phyloP scores from a whole-genome alignment of 2,888 invertebrate species.

The Fragum sueziense region DNA sequence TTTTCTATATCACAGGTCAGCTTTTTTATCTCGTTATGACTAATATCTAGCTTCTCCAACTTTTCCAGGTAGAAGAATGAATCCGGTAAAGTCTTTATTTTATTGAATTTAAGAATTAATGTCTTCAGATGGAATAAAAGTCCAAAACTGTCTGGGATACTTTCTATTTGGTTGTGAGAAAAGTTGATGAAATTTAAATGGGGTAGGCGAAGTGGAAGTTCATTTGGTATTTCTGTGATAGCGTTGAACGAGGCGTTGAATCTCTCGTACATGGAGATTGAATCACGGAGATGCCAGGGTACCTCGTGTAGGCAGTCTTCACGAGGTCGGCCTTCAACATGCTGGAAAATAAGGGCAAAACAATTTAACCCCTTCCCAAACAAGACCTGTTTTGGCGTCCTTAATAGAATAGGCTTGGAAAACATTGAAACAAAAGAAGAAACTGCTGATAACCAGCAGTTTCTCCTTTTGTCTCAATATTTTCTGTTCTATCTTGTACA shows the following conservation, averaged over 20 bases:
- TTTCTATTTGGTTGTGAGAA: conserved; percentile 78
- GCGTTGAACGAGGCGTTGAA: conserved; percentile 80
- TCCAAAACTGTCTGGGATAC: conserved; percentile 80
- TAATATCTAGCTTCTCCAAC: conserved; percentile 80
- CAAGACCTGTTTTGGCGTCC: too few species aligned
- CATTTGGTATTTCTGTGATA: conserved; percentile 78
- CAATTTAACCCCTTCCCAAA: too few species aligned
- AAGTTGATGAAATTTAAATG: conserved; percentile 80
- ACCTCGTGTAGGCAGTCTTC: conserved; percentile 78
- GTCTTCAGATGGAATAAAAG: conserved; percentile 80
- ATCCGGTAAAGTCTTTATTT: conserved; percentile 73
- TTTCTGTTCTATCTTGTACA: too few species aligned
- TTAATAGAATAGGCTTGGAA: too few species aligned
- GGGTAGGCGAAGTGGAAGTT: conserved; percentile 80
- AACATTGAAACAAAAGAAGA: too few species aligned
- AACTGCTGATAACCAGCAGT: too few species aligned
- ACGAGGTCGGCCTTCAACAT: conserved; percentile 77
- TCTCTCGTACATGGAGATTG: conserved; percentile 80
- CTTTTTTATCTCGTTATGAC: conserved; percentile 75
- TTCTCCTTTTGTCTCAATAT: too few species aligned
- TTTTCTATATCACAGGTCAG: conserved; percentile 78
- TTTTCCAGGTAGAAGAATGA: conserved; percentile 78
- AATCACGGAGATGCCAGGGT: conserved; percentile 78
- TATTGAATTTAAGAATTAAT: conserved; percentile 77
- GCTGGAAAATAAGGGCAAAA: conserved; percentile 74